Conservation (phyloP, 2,797 vertebrate genomes). For the Enoplosus armatus region DNA sequence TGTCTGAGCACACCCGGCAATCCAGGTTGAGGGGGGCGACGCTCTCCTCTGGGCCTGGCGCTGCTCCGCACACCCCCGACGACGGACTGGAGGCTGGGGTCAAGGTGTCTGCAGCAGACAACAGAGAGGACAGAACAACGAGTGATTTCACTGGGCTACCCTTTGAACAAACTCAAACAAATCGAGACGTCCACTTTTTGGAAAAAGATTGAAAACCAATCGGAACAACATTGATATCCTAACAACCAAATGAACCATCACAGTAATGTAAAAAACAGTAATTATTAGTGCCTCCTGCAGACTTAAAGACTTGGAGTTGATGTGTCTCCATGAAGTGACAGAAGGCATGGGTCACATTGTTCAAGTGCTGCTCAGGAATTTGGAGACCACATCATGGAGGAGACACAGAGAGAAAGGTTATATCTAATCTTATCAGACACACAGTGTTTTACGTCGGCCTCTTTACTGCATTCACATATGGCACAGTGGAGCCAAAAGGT, state of each 20-base stretch:
- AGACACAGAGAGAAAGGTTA: background rate
- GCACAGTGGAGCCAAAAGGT: constrained; percentile 9
- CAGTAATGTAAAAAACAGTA: background rate
- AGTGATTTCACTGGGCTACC: background rate
- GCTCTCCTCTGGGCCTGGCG: constrained; percentile 78
- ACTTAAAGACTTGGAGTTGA: background rate
- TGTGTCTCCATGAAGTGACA: constrained; percentile 7
- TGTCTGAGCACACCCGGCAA: constrained; percentile 96
- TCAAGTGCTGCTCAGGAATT: constrained; percentile 16
- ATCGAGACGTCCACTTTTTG: background rate
- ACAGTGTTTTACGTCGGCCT: background rate
- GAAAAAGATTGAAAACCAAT: background rate
- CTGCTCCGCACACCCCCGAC: constrained; percentile 81
- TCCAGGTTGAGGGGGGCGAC: constrained; percentile 88
- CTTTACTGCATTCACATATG: background rate
- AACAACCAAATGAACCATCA: background rate
- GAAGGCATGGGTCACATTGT: background rate
- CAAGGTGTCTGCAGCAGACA: constrained; percentile 86
- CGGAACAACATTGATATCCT: background rate
- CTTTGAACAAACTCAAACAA: background rate
- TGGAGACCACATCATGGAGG: background rate
- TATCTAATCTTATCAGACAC: constrained; percentile 33
- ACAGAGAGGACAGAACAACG: background rate
- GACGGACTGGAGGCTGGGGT: constrained; percentile 95
- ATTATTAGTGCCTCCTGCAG: constrained; percentile 11